Base-by-base conservation (phyloP, 1,140 invertebrate genomes). In the Drosophila aff. region DNA sequence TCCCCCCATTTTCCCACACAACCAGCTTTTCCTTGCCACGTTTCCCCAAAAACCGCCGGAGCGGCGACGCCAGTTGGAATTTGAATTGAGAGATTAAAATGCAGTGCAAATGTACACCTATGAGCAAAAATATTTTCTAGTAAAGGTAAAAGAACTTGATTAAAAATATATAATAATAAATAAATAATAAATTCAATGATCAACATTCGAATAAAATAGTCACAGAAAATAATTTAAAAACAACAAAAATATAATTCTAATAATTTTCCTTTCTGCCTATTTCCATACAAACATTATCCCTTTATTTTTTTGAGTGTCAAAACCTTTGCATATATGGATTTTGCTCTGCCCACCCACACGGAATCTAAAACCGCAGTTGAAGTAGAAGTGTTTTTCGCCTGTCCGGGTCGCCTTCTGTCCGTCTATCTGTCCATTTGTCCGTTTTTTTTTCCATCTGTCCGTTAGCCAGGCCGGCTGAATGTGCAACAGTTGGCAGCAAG, bases 21-120 rank as follows among this genome's bases (percentile, higher is more conserved):
- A 15, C 23, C 21, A 23, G 31, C 52, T 49, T 18, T 66, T 40
- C 44, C 41, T 41, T 33, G 26, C 72, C 62, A 62, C 72, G 62
- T 76, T 67, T 60, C 43, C 52, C 52, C 15, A 49, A 49, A 74
- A 63, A 62, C 62, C 55, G 57, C 79, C 71, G 69, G 47, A 58
- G 57, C 71, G 36, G 50, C 76, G 50, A 62, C 59, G 16, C 50
- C 52, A 79, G 49, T 49, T 72, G 79, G 83, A 66, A 82, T 86
- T 78, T 83, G 65, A 83, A 89, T 89, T 89, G 81, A 83, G 78
- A 81, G 85, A 89, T 89, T 89, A 89, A 89, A 89, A 81, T 60
- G 71, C 67, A 77, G 68, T 73, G 36, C 57, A 36, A 59, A 38
- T 61, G 47, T 43, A 61, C 55, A 68, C n/a, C 59, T 50, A 31